Evolutionary conservation across 2,113 vertebrate genomes (phyloP), one percentile per base, ranked within the genome.

Genomic region (Entomyzon cyanotis): DNA sequence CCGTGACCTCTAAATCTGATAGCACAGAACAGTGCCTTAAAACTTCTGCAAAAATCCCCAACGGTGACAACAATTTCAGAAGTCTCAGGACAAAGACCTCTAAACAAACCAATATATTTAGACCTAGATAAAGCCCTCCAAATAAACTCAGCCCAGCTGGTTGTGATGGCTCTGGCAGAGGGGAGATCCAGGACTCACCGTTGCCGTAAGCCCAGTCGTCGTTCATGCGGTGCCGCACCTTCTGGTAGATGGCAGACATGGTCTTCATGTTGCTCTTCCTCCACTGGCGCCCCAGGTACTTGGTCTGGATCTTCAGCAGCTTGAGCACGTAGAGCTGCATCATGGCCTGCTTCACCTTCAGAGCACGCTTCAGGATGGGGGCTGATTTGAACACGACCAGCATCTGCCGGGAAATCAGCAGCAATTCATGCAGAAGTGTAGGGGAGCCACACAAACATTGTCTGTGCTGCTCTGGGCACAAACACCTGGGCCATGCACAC

Each of bases 341-440:
- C 99, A 99, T 99, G 95, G 99, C 99, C 96, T 99, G 99, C 92
- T 99, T 99, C 88, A 99, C 99, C 95, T 99, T 99, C 88, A 99
- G 98, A 4, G 99, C 99, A 15, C 99, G 98, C 95, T 99, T 99
- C 93, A 99, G 97, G 94, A 99, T 99, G 0, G 99, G 99, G 19
- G 99, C 99, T 0, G 99, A 99, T 85, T 99, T 99, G 78, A 99
- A 99, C 65, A 99, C 99, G n/a, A 99, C 99, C 96, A 99, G 95
- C 99, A 99, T 99, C 99, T 99, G 94, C 6, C 47, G 28, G 58
- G 33, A 4, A 14, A 30, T 1, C 13, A 5, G 4, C 14, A 1
- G 1, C 1, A 7, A 7, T 20, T 1, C 3, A 11, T 1, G 33
- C 7, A 6, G 18, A 0, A 2, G 37, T 11, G 15, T 15, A 8